phyloP scores from a whole-genome alignment of 1,140 invertebrate genomes.

The Bombus difficillimus region DNA sequence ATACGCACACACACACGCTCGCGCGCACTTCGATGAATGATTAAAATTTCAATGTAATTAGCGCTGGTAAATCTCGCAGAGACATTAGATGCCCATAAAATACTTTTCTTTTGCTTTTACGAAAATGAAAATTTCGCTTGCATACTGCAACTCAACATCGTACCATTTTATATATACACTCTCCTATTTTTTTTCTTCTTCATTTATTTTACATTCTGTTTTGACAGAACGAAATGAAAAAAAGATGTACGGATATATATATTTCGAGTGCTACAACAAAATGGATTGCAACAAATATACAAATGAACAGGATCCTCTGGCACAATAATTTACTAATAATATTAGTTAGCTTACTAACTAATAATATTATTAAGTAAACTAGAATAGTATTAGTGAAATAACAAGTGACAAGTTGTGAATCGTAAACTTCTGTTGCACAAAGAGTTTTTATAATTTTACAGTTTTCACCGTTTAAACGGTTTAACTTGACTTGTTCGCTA shows the following conservation, averaged over 20 bases:
- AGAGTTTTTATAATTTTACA: neutral
- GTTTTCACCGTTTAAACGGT: neutral
- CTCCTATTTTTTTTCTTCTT: neutral
- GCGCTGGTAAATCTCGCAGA: slow-evolving; percentile 8
- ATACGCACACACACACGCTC: neutral
- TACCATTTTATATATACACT: neutral
- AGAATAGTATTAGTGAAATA: neutral
- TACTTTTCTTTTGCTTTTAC: neutral
- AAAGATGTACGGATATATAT: neutral
- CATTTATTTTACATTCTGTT: slow-evolving; percentile 12
- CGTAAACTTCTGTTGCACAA: neutral
- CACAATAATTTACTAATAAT: neutral
- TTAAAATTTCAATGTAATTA: slow-evolving; percentile 6
- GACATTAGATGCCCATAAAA: slow-evolving; percentile 10
- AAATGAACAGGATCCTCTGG: neutral
- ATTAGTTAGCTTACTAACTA: neutral
- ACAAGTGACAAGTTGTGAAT: neutral
- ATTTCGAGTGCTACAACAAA: neutral
- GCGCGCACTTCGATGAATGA: neutral
- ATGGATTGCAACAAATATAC: slow-evolving; percentile 8
- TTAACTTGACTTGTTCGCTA: neutral
- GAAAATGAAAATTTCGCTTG: neutral
- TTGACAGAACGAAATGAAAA: neutral
- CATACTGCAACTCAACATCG: neutral
- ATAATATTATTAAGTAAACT: neutral